Conservation (phyloP, 1,140 invertebrate species). For the Bombus polaris region DNA sequence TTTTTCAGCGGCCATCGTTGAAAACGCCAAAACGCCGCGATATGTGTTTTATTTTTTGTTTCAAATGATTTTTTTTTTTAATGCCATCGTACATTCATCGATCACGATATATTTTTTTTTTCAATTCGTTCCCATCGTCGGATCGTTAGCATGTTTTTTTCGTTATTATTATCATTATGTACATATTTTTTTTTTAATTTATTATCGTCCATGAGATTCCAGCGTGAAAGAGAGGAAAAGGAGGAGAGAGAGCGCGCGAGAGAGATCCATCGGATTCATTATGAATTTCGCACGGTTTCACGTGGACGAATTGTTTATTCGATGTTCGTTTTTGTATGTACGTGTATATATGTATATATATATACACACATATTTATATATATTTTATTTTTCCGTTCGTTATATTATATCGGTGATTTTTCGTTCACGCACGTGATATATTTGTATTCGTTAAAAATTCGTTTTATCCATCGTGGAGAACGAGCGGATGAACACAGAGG, state of each 20-base stretch:
- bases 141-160: background rate
- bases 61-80: slow-evolving; percentile 1
- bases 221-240: slow-evolving; percentile 28
- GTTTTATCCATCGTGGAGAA: slow-evolving; percentile 7
- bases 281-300: slow-evolving; percentile 46
- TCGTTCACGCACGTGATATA: slow-evolving; percentile 18
- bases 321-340: background rate
- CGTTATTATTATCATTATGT: slow-evolving; percentile 1
- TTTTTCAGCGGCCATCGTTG: slow-evolving; percentile 26
- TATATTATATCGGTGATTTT: slow-evolving; percentile 1
- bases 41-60: background rate
- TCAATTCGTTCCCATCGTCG: background rate
- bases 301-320: slow-evolving; percentile 37
- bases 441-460: slow-evolving; percentile 26
- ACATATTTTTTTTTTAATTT: slow-evolving; percentile 7
- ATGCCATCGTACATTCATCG: background rate
- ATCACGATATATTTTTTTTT: background rate
- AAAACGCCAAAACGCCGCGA: slow-evolving; percentile 23
- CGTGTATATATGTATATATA: background rate
- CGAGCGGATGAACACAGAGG: slow-evolving; percentile 48
- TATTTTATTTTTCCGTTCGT: slow-evolving; percentile 25
- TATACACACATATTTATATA: no score
- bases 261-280: slow-evolving; percentile 35
- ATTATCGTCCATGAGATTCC: slow-evolving; percentile 34
- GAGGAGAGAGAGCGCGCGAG: slow-evolving; percentile 30